Conservation (phyloP, 2,113 vertebrate genomes). For the Rafetus swinhoei region DNA sequence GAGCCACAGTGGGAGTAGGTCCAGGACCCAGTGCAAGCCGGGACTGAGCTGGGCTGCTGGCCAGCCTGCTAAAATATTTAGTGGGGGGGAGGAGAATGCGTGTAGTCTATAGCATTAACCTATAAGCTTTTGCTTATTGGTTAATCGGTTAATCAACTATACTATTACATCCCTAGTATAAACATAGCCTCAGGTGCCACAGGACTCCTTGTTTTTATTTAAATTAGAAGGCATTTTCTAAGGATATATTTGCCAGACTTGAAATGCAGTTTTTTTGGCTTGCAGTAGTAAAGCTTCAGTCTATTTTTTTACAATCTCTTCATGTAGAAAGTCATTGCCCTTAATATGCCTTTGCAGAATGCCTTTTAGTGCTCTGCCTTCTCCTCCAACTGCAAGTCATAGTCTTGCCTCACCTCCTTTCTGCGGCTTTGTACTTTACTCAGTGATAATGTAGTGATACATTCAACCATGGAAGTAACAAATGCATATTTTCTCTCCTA, state of each 20-base stretch:
- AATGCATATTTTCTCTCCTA: conserved; percentile 34
- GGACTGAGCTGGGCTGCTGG: too few species aligned
- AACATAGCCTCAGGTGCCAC: too few species aligned
- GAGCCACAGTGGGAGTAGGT: too few species aligned
- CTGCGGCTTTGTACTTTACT: not conserved
- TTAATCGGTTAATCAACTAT: too few species aligned
- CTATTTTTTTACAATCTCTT: not conserved
- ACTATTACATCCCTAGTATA: too few species aligned
- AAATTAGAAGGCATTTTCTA: conserved; percentile 8
- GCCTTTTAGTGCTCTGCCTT: not conserved
- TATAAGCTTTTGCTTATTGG: too few species aligned
- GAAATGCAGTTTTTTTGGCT: not conserved
- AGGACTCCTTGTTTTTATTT: too few species aligned
- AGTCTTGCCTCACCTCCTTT: not conserved
- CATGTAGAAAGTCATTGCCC: not conserved
- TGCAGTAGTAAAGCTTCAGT: not conserved
- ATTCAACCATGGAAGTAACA: conserved; percentile 6
- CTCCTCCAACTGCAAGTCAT: not conserved
- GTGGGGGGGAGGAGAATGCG: too few species aligned
- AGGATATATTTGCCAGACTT: conserved; percentile 11
- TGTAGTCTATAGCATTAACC: too few species aligned
- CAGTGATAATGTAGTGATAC: not conserved
- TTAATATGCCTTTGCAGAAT: not conserved
- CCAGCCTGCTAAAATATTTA: too few species aligned
- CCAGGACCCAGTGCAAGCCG: too few species aligned